These are phyloP conservation scores for Temnothorax unifasciatus DNA, from an alignment of 2,888 invertebrate genomes.

Conservation along the genomic window DNA sequence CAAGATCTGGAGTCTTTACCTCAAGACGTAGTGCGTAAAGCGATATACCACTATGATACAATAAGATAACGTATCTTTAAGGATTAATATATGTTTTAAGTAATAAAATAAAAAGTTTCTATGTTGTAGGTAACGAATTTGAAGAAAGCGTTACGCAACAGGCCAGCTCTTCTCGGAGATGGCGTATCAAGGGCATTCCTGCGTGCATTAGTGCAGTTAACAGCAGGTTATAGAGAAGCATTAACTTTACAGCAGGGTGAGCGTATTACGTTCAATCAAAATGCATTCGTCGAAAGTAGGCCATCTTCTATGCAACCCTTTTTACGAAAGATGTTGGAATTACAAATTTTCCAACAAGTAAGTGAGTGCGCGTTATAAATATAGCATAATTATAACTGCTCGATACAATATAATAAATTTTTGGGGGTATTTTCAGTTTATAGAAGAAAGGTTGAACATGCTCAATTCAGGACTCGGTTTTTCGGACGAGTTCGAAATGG, in stretches of 20 bases:
- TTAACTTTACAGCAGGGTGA: slow-evolving; percentile 92
- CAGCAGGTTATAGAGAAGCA: slow-evolving; percentile 97
- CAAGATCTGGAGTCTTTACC: slow-evolving; percentile 96
- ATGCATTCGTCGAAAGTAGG: slow-evolving; percentile 95
- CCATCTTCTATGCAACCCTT: slow-evolving; percentile 95
- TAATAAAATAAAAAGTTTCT: slow-evolving; percentile 76
- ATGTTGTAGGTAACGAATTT: slow-evolving; percentile 90
- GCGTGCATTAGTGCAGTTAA: slow-evolving; percentile 95
- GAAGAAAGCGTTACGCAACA: slow-evolving; percentile 92
- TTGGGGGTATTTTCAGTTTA: slow-evolving; percentile 89
- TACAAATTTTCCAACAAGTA: slow-evolving; percentile 98
- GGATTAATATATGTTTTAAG: slow-evolving; percentile 66
- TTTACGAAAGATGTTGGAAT: slow-evolving; percentile 94
- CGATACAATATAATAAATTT: neutral
- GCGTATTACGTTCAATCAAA: slow-evolving; percentile 93
- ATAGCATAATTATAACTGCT: neutral
- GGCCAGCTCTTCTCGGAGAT: slow-evolving; percentile 94
- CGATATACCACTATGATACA: slow-evolving; percentile 23
- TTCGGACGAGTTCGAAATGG: slow-evolving; percentile 98
- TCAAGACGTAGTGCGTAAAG: slow-evolving; percentile 92
- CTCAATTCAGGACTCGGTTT: slow-evolving; percentile 97
- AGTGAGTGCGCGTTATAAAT: neutral
- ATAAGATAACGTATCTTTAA: slow-evolving; percentile 54
- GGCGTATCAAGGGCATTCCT: slow-evolving; percentile 97
- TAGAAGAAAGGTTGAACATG: slow-evolving; percentile 97